Evolutionary conservation across 2,888 invertebrate species (phyloP).

Genomic region (Oscheius onirici): DNA sequence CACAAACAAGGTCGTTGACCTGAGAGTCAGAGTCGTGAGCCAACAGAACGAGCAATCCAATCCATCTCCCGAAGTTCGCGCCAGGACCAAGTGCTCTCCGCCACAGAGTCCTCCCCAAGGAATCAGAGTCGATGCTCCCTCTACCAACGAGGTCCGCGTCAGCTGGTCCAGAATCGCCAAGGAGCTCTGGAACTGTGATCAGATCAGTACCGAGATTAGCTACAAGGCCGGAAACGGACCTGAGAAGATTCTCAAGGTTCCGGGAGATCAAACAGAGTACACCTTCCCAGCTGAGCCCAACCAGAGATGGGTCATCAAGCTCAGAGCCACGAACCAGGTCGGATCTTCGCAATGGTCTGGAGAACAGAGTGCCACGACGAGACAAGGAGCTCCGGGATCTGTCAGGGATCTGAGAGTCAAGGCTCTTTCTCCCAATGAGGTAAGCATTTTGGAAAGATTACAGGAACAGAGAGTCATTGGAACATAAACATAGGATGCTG

Average conservation of each 20-base stretch:
- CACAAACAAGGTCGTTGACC: slow-evolving; percentile 69
- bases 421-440: slow-evolving; percentile 61
- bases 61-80: slow-evolving; percentile 70
- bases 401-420: slow-evolving; percentile 66
- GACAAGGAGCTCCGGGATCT: slow-evolving; percentile 70
- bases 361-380: slow-evolving; percentile 65
- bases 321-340: slow-evolving; percentile 61
- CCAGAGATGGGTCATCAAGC: slow-evolving; percentile 68
- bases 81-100: slow-evolving; percentile 69
- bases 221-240: slow-evolving; percentile 66
- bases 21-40: slow-evolving; percentile 66
- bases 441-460: too few relatives aligned
- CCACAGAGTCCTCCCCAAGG: slow-evolving; percentile 69
- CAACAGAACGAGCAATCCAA: slow-evolving; percentile 63
- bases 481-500: too few relatives aligned
- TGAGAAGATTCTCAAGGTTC: slow-evolving; percentile 64
- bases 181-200: slow-evolving; percentile 71
- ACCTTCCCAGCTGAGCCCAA: slow-evolving; percentile 70
- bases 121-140: slow-evolving; percentile 63
- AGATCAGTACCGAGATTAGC: slow-evolving; percentile 69
- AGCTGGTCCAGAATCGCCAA: slow-evolving; percentile 67
- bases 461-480: too few relatives aligned
- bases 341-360: slow-evolving; percentile 64
- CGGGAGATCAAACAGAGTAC: slow-evolving; percentile 69
- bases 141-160: slow-evolving; percentile 68